Conservation (phyloP, 2,113 vertebrate genomes). For the Brienomyrus brachyistius region DNA sequence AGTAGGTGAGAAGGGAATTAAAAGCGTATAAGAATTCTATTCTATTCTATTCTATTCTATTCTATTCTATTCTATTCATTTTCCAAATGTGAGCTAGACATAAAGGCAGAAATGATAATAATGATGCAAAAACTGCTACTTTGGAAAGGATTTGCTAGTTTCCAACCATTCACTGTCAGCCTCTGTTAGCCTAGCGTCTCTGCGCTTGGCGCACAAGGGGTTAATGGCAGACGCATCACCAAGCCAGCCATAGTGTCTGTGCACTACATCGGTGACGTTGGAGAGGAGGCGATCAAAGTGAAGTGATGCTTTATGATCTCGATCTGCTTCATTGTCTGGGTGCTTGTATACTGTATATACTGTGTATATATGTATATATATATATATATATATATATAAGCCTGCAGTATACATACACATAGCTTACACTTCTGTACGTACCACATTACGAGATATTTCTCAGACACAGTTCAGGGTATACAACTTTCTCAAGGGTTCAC, state of each 20-base stretch:
- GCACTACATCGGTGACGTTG: not conserved
- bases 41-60: not conserved
- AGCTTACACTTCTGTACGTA: not conserved
- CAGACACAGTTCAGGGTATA: not conserved
- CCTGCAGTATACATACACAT: not conserved
- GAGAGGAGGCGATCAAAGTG: not conserved
- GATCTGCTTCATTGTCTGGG: not conserved
- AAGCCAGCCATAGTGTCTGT: not conserved
- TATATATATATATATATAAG: not conserved
- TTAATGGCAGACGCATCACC: not conserved
- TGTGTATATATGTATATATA: not conserved
- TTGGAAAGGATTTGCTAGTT: not conserved
- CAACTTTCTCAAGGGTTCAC: not conserved
- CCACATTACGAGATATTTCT: not conserved
- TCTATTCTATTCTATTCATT: not conserved
- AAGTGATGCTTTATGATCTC: not conserved
- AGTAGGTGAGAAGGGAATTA: not conserved
- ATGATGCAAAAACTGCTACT: not conserved
- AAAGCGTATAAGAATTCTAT: not conserved
- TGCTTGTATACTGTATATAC: not conserved
- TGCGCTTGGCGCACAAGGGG: not conserved
- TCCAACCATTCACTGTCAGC: not conserved
- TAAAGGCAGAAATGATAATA: not conserved
- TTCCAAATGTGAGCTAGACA: not conserved
- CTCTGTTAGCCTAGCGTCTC: not conserved